Percentiles rank a stretch among this genome's conserved stretches.
Conservation (phyloP, 1,140 invertebrate species). For the Hetaerina americana region DNA sequence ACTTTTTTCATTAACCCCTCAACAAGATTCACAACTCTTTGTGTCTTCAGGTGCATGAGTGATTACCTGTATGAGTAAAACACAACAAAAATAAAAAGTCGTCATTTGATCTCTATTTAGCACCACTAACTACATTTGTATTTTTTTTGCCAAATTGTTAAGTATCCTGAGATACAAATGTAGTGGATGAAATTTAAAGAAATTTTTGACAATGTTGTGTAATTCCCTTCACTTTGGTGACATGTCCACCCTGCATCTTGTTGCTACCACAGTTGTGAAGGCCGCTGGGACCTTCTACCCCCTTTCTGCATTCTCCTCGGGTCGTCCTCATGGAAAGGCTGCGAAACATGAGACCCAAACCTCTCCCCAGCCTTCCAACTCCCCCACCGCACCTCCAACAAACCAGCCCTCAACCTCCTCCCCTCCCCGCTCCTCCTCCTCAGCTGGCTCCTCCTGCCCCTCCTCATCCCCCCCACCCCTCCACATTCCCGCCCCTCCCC, state of each 20-base stretch:
- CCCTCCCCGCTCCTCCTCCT: neutral
- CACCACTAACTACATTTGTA: no score
- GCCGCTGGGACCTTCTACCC: conserved; percentile 87
- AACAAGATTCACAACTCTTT: no score
- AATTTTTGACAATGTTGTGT: neutral
- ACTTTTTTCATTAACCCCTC: no score
- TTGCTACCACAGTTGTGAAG: conserved; percentile 56
- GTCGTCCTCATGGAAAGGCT: conserved; percentile 5
- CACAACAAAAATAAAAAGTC: no score
- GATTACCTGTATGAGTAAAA: no score
- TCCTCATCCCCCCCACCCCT: neutral
- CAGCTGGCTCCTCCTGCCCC: neutral
- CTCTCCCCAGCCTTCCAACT: conserved; percentile 10
- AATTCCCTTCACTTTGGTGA: neutral
- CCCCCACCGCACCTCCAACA: conserved; percentile 14
- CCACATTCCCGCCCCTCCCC: neutral
- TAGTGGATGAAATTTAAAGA: neutral
- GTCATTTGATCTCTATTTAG: no score
- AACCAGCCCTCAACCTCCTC: neutral
- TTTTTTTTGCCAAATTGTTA: no score
- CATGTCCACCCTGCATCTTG: neutral
- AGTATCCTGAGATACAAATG: no score
- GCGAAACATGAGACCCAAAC: conserved; percentile 3
- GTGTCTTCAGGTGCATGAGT: no score
- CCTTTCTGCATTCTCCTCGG: conserved; percentile 49